Evolutionary conservation across 2,797 vertebrate species (phyloP).

Genomic region (Sebastes miniatus): DNA sequence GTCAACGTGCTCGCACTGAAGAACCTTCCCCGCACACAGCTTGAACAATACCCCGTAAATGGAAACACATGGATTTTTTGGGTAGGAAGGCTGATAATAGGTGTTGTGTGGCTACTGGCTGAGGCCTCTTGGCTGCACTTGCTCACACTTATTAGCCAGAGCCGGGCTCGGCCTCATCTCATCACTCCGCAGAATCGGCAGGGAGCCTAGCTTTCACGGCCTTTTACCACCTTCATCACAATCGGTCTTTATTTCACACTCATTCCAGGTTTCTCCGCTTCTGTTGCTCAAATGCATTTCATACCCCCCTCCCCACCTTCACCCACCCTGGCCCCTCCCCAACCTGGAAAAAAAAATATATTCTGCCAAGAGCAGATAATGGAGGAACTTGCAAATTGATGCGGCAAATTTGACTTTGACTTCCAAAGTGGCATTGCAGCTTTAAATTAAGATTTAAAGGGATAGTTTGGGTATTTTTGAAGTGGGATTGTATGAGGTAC

Average conservation of each 20-base stretch:
- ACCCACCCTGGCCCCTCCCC: neutral
- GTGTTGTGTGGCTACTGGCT: slow-evolving; percentile 73
- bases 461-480: neutral
- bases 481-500: no score
- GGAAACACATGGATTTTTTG: slow-evolving; percentile 65
- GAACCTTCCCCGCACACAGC: slow-evolving; percentile 61
- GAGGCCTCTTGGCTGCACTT: slow-evolving; percentile 61
- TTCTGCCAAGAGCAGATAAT: slow-evolving; percentile 50
- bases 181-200: slow-evolving; percentile 47
- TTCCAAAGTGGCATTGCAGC: slow-evolving; percentile 17
- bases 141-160: slow-evolving; percentile 82
- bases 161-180: slow-evolving; percentile 56
- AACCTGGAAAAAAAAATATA: neutral
- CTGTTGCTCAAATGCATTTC: slow-evolving; percentile 49
- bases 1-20: slow-evolving; percentile 63
- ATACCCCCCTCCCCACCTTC: neutral
- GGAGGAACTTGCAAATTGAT: slow-evolving; percentile 47
- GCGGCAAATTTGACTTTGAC: slow-evolving; percentile 49
- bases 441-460: slow-evolving; percentile 33
- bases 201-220: slow-evolving; percentile 68
- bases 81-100: slow-evolving; percentile 74
- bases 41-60: slow-evolving; percentile 73
- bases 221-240: slow-evolving; percentile 71
- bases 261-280: slow-evolving; percentile 57
- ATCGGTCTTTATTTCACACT: slow-evolving; percentile 69